phyloP scores from a whole-genome alignment of 2,113 vertebrate genomes.

The Coryphaenoides rupestris region DNA sequence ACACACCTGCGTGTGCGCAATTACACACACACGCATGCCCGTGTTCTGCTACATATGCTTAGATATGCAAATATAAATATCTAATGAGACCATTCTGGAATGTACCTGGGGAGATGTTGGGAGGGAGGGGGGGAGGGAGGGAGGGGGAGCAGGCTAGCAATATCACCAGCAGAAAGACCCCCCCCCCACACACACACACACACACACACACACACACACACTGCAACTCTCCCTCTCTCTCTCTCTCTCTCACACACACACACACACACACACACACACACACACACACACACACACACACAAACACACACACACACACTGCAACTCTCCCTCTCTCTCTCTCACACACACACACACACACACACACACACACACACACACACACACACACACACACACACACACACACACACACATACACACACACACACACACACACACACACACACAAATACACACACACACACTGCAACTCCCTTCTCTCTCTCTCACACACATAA shows the following conservation, averaged over 20 bases:
- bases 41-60: constrained; percentile 33
- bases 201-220: too few relatives aligned
- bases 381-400: neutral
- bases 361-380: neutral
- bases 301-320: too few relatives aligned
- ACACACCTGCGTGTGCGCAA: neutral
- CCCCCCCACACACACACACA: too few relatives aligned
- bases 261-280: too few relatives aligned
- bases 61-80: constrained; percentile 51
- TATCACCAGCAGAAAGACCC: too few relatives aligned
- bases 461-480: neutral
- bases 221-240: neutral
- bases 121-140: too few relatives aligned
- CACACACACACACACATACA: neutral
- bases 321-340: too few relatives aligned
- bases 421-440: too few relatives aligned
- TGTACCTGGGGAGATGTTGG: constrained; percentile 24
- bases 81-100: constrained; percentile 46
- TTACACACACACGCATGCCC: neutral
- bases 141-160: too few relatives aligned
- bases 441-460: neutral
- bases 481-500: neutral
- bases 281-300: neutral
- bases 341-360: too few relatives aligned
- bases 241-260: neutral